These are phyloP conservation scores for Hylaeus anthracinus DNA, from an alignment of 1,140 invertebrate species.

Conservation along the genomic window DNA sequence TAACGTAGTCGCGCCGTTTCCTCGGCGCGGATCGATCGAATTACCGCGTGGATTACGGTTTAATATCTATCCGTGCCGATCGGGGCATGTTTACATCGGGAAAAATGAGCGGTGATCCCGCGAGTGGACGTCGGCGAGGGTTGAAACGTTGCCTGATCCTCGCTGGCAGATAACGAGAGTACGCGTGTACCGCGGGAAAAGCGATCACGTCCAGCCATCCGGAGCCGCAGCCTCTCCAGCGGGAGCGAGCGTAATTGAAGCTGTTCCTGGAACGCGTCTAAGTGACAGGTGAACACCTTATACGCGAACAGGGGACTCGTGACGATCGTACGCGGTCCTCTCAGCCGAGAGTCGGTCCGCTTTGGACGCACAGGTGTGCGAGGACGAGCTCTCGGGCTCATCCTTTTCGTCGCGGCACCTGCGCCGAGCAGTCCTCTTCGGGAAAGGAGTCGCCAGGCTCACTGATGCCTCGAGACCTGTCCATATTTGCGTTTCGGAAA, in stretches of 20 bases:
- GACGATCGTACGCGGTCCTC: slow-evolving; percentile 4
- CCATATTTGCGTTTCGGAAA: slow-evolving; percentile 48
- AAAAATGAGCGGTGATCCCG: too few relatives aligned
- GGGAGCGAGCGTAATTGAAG: slow-evolving; percentile 70
- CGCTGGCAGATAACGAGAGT: slow-evolving; percentile 22
- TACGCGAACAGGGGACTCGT: slow-evolving; percentile 62
- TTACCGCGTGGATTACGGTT: slow-evolving; percentile 34
- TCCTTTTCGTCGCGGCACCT: slow-evolving; percentile 4
- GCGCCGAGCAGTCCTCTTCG: not conserved
- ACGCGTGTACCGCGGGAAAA: slow-evolving; percentile 7
- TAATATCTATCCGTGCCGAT: slow-evolving; percentile 29
- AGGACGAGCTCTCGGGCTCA: not conserved
- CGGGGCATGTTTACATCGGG: not conserved
- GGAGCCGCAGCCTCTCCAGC: not conserved
- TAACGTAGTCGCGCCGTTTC: not conserved
- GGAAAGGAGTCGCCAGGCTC: not conserved
- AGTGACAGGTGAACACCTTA: slow-evolving; percentile 76
- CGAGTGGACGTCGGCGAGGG: not conserved
- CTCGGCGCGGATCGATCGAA: slow-evolving; percentile 21
- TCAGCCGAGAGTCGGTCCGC: slow-evolving; percentile 6
- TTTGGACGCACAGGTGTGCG: slow-evolving; percentile 40
- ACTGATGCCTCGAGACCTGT: not conserved
- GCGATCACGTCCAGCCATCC: not conserved
- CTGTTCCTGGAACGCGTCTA: slow-evolving; percentile 70
- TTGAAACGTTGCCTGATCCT: not conserved